Conservation (phyloP, 2,888 invertebrate genomes). For the Anthophora plumipes region DNA sequence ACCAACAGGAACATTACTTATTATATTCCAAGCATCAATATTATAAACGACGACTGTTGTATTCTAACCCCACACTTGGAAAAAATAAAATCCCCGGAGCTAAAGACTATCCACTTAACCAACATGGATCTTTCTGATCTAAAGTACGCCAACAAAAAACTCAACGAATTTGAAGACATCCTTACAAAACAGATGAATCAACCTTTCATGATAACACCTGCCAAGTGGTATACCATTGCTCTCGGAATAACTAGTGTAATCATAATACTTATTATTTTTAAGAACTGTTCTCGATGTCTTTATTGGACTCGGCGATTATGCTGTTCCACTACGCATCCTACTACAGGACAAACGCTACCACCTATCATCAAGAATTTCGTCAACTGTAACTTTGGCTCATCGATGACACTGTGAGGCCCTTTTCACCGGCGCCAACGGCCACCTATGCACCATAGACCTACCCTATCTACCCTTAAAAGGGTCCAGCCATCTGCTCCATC, state of each 20-base stretch:
- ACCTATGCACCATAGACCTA: no score
- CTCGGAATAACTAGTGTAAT: slow-evolving; percentile 5
- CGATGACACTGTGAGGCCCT: no score
- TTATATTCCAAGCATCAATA: slow-evolving; percentile 17
- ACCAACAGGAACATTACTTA: slow-evolving; percentile 12
- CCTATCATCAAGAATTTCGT: slow-evolving; percentile 21
- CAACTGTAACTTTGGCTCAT: slow-evolving; percentile 8
- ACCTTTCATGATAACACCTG: slow-evolving; percentile 10
- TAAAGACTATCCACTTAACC: slow-evolving; percentile 8
- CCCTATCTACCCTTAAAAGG: no score
- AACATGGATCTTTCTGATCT: slow-evolving; percentile 20
- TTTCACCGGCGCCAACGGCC: no score
- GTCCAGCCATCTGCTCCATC: no score
- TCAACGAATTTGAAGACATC: slow-evolving; percentile 18
- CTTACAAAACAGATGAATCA: slow-evolving; percentile 18
- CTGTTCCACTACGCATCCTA: no score
- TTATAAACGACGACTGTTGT: slow-evolving; percentile 28
- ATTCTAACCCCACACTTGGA: slow-evolving; percentile 10
- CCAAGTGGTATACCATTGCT: slow-evolving; percentile 22
- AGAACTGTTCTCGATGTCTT: neutral
- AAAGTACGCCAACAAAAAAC: slow-evolving; percentile 24
- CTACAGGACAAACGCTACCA: no score
- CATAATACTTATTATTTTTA: neutral
- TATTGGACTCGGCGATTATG: slow-evolving; percentile 10
- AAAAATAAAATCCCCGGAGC: neutral